Percentiles rank a stretch among this genome's conserved stretches.
Conservation (phyloP, 1,140 invertebrate genomes). For the Zaprionus gabonicus region DNA sequence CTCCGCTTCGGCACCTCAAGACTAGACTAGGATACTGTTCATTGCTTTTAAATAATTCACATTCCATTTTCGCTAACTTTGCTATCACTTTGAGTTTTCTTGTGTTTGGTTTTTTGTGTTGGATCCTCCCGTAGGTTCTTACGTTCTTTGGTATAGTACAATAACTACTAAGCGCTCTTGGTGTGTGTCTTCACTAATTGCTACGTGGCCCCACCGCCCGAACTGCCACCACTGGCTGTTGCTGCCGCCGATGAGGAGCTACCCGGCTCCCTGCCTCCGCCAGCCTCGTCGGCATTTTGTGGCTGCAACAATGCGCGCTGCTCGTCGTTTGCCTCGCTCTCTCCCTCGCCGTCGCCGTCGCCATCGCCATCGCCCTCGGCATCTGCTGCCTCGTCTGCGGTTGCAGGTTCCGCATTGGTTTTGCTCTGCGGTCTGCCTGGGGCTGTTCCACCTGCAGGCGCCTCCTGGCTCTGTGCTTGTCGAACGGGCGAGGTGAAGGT, state of each 20-base stretch:
- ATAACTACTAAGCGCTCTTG: conserved; percentile 62
- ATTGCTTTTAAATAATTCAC: conserved; percentile 84
- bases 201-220: conserved; percentile 72
- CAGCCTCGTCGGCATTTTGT: conserved; percentile 9
- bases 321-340: conserved; percentile 61
- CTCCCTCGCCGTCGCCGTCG: conserved; percentile 39
- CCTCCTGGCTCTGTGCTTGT: conserved; percentile 41
- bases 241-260: not conserved
- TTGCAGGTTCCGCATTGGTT: conserved; percentile 6
- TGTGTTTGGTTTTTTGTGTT: conserved; percentile 33
- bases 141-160: conserved; percentile 46
- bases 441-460: not conserved
- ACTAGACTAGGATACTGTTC: conserved; percentile 83
- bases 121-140: conserved; percentile 28
- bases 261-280: not conserved
- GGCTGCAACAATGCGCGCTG: conserved; percentile 56
- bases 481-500: conserved; percentile 78
- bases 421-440: conserved; percentile 36
- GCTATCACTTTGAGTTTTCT: conserved; percentile 79
- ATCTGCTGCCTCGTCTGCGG: conserved; percentile 53
- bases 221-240: not conserved
- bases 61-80: conserved; percentile 83
- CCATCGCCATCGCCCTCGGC: conserved; percentile 69
- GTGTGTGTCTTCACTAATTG: conserved; percentile 68
- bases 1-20: conserved; percentile 41